Evolutionary conservation across 2,113 vertebrate species (phyloP), one percentile per base, ranked within the genome.

Genomic region (Phalacrocorax brasilianus): DNA sequence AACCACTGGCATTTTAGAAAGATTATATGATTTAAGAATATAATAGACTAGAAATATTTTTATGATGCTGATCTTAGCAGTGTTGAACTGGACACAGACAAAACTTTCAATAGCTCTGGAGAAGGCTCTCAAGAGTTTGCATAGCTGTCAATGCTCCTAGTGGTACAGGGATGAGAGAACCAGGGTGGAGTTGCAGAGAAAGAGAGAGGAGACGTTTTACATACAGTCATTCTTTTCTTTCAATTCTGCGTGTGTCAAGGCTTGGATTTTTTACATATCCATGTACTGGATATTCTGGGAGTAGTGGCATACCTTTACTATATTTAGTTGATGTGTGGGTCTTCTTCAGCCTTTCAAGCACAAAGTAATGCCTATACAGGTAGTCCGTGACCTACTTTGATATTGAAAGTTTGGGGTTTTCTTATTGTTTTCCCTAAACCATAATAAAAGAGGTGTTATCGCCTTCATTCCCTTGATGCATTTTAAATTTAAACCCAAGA

Each of bases 401-500:
- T 96, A 97, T 74, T 87, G 71, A 96, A 97, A 96, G 82, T 71
- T 38, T 38, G 38, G 38, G 38, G 38, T 50, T 44, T 56, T 88
- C 96, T 82, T 85, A 91, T 97, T 97, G 84, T 98, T 97, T 91
- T 96, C 71, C 52, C 65, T 88, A 96, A 96, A 88, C 86, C 87
- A 56, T 92, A 96, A 95, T 96, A 97, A 97, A 95, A 96, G 89
- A 92, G 56, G 71, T 95, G 82, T 96, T 96, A 92, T 96, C 88
- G 70, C 40, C 87, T 96, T 96, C 81, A 75, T 95, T 97, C 75
- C 72, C 87, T 72, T 94, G 84, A 90, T 93, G 84, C 73, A 50
- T 95, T 97, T 97, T 94, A 95, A 97, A 97, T 97, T 96, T 93
- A 97, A 91, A 87, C 87, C 38, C 23, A 86, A 89, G 91, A 35